Base-by-base conservation (phyloP, 1,140 invertebrate genomes). In the Pinna nobilis region DNA sequence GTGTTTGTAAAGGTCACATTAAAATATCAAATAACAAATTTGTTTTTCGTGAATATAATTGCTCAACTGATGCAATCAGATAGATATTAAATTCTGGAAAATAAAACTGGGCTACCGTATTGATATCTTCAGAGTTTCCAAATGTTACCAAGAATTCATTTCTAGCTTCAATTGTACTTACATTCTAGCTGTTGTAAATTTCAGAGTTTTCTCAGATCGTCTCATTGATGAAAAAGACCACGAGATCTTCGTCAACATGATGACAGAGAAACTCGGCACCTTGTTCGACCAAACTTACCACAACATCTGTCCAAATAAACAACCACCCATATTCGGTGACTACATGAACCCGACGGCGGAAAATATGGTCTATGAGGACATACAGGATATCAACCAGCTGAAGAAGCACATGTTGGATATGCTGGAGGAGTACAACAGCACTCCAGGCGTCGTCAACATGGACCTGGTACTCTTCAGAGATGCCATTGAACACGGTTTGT, bases 391-490 rank as follows among this genome's bases (percentile, higher is more conserved):
- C 1, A 88, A 87, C 4, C 89, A 88, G 1, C 80, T 96, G 37
- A 91, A 92, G 74, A 91, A 91, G 71, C 92, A 92, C 81, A 92
- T 95, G 76, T 88, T 92, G 49, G 90, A 90, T 5, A 92, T 94
- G 83, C 89, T 96, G 88, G 92, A 93, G 30, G 94, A 96, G 74
- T 95, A 96, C 86, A 96, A 96, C 87, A 90, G 91, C 28, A 92
- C 91, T 18, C 93, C 94, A 0, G 94, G 94, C 0, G 92, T 93
- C 11, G 91, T 94, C 2, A 91, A 91, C 74, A 93, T 96, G 91
- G 92, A 95, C 85, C 88, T 96, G 32, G 94, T 96, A 11, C 89
- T 96, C 50, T 96, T 96, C 85, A 92, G 92, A 64, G 94, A 96
- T 84, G 95, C 95, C 2, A 93, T 96, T 41, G 93, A 95, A 84